Evolutionary conservation across 2,888 invertebrate species (phyloP).

Genomic region (Heliconius sara): DNA sequence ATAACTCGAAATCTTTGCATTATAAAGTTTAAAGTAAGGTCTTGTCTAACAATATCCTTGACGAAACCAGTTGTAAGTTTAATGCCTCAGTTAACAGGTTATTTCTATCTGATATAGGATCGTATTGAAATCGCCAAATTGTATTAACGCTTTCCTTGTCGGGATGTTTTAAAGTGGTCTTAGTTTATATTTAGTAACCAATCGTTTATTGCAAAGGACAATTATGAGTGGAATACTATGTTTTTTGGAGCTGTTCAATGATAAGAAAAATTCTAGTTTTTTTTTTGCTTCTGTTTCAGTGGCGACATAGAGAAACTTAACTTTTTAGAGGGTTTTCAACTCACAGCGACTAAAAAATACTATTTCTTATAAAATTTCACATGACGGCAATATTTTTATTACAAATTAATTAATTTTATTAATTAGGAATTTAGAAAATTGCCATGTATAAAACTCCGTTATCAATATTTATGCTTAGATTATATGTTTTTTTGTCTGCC

Average conservation of each 20-base stretch:
- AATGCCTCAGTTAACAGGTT: slow-evolving; percentile 40
- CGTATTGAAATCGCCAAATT: slow-evolving; percentile 29
- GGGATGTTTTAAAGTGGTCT: background rate
- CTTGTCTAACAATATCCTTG: slow-evolving; percentile 35
- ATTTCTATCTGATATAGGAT: slow-evolving; percentile 35
- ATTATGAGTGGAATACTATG: background rate
- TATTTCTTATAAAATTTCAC: background rate
- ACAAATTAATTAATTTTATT: background rate
- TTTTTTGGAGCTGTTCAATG: background rate
- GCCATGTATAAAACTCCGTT: background rate
- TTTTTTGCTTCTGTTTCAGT: background rate
- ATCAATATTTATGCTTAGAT: background rate
- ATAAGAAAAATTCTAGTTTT: background rate
- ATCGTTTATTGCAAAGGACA: background rate
- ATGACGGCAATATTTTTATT: background rate
- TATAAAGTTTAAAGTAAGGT: slow-evolving; percentile 30
- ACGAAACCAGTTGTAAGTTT: slow-evolving; percentile 37
- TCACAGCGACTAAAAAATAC: background rate
- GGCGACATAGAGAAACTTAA: too few species aligned
- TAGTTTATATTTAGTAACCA: background rate
- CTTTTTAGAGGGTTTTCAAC: background rate
- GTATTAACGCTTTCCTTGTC: background rate
- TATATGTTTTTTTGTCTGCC: background rate
- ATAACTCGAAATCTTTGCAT: slow-evolving; percentile 16
- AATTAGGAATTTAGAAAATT: background rate